Conservation (phyloP, 1,140 invertebrate species). For the Ganaspis sp. region DNA sequence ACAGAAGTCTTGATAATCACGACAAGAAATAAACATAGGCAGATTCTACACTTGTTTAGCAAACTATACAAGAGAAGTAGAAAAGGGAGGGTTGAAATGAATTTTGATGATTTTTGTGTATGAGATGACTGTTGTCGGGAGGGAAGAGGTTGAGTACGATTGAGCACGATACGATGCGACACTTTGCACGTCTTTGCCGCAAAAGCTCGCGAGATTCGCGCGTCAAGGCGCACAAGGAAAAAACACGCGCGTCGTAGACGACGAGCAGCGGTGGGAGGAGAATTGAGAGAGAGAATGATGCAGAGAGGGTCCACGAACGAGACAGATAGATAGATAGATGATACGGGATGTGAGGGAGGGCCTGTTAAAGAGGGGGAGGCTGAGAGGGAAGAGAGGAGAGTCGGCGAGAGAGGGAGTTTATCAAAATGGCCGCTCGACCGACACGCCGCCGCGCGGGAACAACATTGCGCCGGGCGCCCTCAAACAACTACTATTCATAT, state of each 20-base stretch:
- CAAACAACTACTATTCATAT: conserved; percentile 49
- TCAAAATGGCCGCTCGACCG: conserved; percentile 74
- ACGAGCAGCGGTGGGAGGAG: neutral
- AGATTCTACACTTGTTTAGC: no score
- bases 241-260: conserved; percentile 9
- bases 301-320: conserved; percentile 31
- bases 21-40: no score
- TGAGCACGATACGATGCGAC: conserved; percentile 7
- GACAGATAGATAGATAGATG: conserved; percentile 30
- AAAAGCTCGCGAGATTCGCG: conserved; percentile 20
- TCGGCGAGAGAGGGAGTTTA: conserved; percentile 65
- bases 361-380: conserved; percentile 42
- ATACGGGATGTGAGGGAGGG: conserved; percentile 8
- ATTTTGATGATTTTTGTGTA: neutral
- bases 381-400: conserved; percentile 53
- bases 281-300: conserved; percentile 26
- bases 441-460: conserved; percentile 66
- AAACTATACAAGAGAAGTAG: no score
- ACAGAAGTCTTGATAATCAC: no score
- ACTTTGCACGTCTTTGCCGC: conserved; percentile 26
- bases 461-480: conserved; percentile 28
- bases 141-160: conserved; percentile 35
- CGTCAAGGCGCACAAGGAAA: conserved; percentile 11
- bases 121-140: neutral
- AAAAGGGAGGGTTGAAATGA: no score